A percentile compares a stretch with the other conserved stretches of the same genome.
Conservation (phyloP, 2,113 vertebrate genomes). For the Nematolebias whitei region DNA sequence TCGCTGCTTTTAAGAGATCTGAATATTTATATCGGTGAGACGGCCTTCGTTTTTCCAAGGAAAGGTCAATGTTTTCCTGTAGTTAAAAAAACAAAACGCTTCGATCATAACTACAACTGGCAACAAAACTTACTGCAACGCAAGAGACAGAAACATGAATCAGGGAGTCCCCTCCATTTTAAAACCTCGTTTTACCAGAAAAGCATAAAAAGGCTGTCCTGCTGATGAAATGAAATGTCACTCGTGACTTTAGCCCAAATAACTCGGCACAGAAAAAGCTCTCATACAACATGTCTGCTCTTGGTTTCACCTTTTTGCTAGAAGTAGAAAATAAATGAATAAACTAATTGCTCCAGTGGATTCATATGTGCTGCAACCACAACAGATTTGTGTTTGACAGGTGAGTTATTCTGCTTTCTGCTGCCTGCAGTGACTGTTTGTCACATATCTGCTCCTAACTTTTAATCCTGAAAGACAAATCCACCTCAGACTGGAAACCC, state of each 20-base stretch:
- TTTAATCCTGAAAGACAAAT: background rate
- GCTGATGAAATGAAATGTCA: no score
- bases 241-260: no score
- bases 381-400: no score
- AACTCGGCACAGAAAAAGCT: no score
- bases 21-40: conserved; percentile 42
- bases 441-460: background rate
- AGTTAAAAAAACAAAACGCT: no score
- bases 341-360: no score
- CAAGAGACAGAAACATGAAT: background rate
- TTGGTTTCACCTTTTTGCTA: no score
- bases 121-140: background rate
- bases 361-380: no score
- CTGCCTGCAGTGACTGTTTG: background rate
- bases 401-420: no score
- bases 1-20: conserved; percentile 25
- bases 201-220: background rate
- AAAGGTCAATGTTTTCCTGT: conserved; percentile 27
- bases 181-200: background rate
- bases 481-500: background rate
- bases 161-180: background rate
- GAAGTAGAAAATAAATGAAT: no score
- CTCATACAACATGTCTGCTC: no score
- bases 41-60: conserved; percentile 15
- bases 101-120: background rate